Conservation (phyloP, 53 echinoderm and acorn worm species). For the Echinometra lucunter region DNA sequence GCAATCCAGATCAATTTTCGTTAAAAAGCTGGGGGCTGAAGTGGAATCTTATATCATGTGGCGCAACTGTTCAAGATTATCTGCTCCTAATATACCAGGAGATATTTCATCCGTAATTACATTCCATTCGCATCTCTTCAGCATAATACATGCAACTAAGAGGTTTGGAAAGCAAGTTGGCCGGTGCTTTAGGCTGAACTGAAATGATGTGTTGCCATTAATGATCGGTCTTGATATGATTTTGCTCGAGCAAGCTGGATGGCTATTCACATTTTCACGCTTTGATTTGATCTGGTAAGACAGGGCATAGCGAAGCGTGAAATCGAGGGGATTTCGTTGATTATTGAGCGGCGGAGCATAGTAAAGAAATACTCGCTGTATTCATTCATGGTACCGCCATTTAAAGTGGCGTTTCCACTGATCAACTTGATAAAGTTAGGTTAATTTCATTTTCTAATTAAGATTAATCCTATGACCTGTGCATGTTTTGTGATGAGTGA, state of each 20-base stretch:
- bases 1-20: background rate
- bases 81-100: background rate
- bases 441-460: background rate
- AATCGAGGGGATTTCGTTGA: slow-evolving; percentile 23
- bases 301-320: slow-evolving; percentile 27
- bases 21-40: background rate
- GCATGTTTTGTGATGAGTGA: background rate
- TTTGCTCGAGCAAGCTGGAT: background rate
- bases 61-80: slow-evolving; percentile 16
- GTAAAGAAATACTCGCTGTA: background rate
- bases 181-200: background rate
- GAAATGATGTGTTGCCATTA: slow-evolving; percentile 24
- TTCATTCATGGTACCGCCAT: slow-evolving; percentile 19
- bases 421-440: background rate
- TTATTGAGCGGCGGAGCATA: background rate
- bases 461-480: background rate
- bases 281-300: background rate
- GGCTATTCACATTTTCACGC: slow-evolving; percentile 19
- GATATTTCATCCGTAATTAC: slow-evolving; percentile 31
- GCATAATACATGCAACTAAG: background rate
- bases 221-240: background rate
- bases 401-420: background rate
- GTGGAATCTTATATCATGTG: background rate
- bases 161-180: background rate
- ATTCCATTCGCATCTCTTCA: background rate